A percentile compares a stretch with the other conserved stretches of the same genome.
Evolutionary conservation across 2,888 invertebrate species (phyloP).

Genomic region (Ormyrus pomaceus): DNA sequence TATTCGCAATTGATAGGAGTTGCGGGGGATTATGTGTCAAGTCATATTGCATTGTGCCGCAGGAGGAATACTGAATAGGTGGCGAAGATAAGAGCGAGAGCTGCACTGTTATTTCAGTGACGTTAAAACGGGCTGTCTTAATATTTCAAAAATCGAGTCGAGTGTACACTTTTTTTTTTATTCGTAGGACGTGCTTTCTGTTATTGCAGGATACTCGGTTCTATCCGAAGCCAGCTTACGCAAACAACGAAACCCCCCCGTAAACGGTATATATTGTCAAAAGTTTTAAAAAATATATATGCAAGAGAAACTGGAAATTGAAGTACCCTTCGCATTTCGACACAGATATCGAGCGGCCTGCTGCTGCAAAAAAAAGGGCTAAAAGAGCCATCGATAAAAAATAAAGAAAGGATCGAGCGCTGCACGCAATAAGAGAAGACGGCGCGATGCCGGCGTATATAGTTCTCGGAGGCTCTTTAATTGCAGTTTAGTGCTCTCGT

Average conservation of each 20-base stretch:
- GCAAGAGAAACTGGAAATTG: too few species aligned
- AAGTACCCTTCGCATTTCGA: background rate
- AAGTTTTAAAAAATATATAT: too few species aligned
- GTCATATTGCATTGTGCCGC: background rate
- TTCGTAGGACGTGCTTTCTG: too few species aligned
- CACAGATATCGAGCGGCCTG: background rate
- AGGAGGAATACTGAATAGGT: background rate
- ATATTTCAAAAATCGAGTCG: too few species aligned
- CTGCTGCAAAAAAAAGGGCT: background rate
- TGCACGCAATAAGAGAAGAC: conserved; percentile 57
- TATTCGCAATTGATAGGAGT: conserved; percentile 12
- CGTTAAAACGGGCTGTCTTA: conserved; percentile 9
- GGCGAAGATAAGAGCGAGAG: background rate
- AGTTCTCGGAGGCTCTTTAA: conserved; percentile 67
- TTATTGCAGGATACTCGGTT: too few species aligned
- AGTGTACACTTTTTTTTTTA: too few species aligned
- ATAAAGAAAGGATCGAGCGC: conserved; percentile 50
- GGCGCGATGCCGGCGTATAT: conserved; percentile 63
- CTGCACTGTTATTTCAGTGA: conserved; percentile 18
- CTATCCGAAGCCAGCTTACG: background rate
- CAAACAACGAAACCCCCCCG: conserved; percentile 51
- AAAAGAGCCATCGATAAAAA: background rate
- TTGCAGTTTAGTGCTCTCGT: conserved; percentile 73
- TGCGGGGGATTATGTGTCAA: too few species aligned
- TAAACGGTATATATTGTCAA: too few species aligned